phyloP scores from a whole-genome alignment of 2,888 invertebrate genomes.

The Eucera pruinosa region DNA sequence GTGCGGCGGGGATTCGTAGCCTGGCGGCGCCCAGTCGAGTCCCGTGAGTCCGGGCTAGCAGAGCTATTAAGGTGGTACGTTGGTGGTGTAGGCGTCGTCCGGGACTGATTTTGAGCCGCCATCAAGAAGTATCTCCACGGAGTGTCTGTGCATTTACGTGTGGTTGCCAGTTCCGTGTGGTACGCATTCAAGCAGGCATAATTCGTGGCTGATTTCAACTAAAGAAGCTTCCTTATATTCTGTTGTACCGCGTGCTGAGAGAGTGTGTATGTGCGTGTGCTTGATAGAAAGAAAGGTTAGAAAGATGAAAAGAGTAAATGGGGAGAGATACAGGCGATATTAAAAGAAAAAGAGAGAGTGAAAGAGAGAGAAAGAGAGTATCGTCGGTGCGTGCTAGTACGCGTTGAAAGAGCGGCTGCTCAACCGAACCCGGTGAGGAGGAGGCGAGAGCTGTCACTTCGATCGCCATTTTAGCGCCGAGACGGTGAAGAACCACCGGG shows the following conservation, averaged over 20 bases:
- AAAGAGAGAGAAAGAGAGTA: slow-evolving; percentile 35
- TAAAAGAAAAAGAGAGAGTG: slow-evolving; percentile 36
- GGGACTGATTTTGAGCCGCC: slow-evolving; percentile 66
- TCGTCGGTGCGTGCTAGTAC: slow-evolving; percentile 39
- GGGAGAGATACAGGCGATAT: slow-evolving; percentile 30
- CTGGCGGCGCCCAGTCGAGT: slow-evolving; percentile 81
- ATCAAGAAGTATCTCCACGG: slow-evolving; percentile 54
- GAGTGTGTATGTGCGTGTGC: slow-evolving; percentile 46
- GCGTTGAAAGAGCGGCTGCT: slow-evolving; percentile 54
- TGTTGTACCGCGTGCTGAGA: slow-evolving; percentile 68
- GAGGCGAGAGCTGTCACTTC: slow-evolving; percentile 81
- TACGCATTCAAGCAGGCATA: slow-evolving; percentile 41
- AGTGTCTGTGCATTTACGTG: slow-evolving; percentile 46
- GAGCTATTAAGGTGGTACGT: slow-evolving; percentile 70
- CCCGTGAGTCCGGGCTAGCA: slow-evolving; percentile 83
- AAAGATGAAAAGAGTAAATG: slow-evolving; percentile 35
- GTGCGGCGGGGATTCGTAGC: slow-evolving; percentile 70
- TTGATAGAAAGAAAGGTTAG: slow-evolving; percentile 35
- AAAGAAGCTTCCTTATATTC: slow-evolving; percentile 41
- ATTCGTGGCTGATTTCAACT: background rate
- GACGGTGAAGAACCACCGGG: slow-evolving; percentile 71
- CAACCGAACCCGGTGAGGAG: slow-evolving; percentile 50
- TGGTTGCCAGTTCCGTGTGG: slow-evolving; percentile 30
- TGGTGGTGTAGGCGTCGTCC: slow-evolving; percentile 74
- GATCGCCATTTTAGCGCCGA: slow-evolving; percentile 84